Conservation (phyloP, 2,113 vertebrate species). For the Phalacrocorax aristotelis region DNA sequence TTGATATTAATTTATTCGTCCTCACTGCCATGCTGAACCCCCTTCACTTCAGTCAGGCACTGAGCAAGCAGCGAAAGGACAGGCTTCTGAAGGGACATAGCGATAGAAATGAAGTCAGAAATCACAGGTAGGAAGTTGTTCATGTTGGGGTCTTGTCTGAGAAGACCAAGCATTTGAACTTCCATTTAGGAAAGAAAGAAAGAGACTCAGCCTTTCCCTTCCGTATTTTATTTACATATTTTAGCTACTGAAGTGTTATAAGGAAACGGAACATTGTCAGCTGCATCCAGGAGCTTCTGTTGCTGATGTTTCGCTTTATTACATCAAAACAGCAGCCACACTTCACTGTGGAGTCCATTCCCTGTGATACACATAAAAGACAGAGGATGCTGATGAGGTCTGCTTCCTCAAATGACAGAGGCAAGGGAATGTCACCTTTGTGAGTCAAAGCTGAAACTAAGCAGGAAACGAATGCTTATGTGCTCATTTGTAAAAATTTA, state of each 20-base stretch:
- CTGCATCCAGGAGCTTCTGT: neutral
- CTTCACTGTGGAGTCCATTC: neutral
- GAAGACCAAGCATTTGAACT: neutral
- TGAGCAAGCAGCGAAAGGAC: neutral
- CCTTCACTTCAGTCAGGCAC: neutral
- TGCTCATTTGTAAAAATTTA: neutral
- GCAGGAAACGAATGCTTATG: neutral
- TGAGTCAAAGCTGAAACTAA: neutral
- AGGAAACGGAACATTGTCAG: neutral
- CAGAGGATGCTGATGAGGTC: fast-evolving
- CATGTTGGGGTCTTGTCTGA: neutral
- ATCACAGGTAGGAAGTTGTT: neutral
- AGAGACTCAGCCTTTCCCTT: neutral
- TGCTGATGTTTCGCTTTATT: neutral
- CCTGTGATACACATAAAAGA: neutral
- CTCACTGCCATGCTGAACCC: neutral
- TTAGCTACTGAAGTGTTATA: neutral
- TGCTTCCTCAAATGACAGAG: neutral
- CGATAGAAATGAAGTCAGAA: neutral
- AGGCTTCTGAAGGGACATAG: neutral
- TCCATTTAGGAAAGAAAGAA: neutral
- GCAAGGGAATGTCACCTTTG: neutral
- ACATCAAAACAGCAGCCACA: neutral
- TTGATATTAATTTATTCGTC: neutral
- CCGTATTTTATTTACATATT: neutral